A percentile compares a stretch with the other conserved stretches of the same genome.
These are phyloP conservation scores for Setophaga kirtlandii DNA, from an alignment of 2,113 vertebrate species.

Conservation along the genomic window DNA sequence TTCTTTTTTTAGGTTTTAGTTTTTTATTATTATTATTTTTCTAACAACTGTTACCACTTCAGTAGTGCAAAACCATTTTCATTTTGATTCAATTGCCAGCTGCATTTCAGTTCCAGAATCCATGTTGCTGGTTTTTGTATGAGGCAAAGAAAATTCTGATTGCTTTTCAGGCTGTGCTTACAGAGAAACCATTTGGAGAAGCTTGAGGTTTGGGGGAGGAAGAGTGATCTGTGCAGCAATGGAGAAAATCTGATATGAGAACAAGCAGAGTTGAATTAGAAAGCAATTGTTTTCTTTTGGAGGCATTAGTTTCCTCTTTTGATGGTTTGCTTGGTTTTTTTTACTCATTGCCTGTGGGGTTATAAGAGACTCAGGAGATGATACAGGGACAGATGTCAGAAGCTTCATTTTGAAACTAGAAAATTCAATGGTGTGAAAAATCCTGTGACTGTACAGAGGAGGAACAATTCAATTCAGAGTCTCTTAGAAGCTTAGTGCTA, in stretches of 20 bases:
- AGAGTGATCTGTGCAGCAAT: neutral
- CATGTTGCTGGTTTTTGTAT: neutral
- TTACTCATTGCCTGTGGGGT: neutral
- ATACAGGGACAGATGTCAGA: neutral
- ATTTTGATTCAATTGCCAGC: neutral
- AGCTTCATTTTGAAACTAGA: neutral
- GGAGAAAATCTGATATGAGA: neutral
- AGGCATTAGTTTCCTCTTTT: neutral
- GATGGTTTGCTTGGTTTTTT: neutral
- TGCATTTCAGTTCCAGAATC: constrained; percentile 13
- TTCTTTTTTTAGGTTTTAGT: neutral
- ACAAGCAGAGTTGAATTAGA: neutral
- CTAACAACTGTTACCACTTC: neutral
- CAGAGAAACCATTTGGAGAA: neutral
- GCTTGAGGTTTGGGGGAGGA: neutral
- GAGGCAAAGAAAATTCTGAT: neutral
- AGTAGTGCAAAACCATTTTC: neutral
- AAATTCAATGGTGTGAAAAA: neutral
- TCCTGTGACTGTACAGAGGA: neutral
- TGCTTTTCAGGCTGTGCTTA: neutral
- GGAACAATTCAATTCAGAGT: neutral
- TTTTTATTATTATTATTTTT: neutral
- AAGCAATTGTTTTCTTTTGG: neutral
- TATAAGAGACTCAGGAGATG: neutral
- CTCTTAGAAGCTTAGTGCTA: neutral